phyloP scores from a whole-genome alignment of 2,888 invertebrate genomes.

The Pecten maximus region DNA sequence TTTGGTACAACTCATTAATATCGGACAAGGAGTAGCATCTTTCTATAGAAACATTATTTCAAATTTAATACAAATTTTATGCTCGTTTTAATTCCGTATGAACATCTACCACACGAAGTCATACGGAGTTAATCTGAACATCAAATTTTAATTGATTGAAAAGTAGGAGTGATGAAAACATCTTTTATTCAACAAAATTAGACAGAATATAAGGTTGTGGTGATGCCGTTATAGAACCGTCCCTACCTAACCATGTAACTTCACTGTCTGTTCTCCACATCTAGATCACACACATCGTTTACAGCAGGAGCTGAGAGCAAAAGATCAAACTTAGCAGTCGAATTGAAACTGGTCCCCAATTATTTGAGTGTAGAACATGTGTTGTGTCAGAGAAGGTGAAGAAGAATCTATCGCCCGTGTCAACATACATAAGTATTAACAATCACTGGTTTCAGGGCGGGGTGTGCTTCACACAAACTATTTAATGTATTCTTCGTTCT shows the following conservation, averaged over 20 bases:
- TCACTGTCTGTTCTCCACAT: background rate
- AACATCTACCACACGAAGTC: too few species aligned
- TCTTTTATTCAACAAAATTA: background rate
- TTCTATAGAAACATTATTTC: too few species aligned
- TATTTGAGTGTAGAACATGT: slow-evolving; percentile 1
- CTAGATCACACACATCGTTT: slow-evolving; percentile 33
- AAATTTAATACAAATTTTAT: too few species aligned
- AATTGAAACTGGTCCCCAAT: slow-evolving; percentile 28
- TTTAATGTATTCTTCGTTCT: background rate
- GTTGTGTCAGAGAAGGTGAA: slow-evolving; percentile 17
- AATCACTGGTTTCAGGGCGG: background rate
- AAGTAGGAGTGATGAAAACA: too few species aligned
- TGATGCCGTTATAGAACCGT: background rate
- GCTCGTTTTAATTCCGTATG: too few species aligned
- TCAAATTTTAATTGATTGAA: too few species aligned
- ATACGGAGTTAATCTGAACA: too few species aligned
- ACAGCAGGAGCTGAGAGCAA: background rate
- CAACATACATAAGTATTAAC: background rate
- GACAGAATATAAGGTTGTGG: background rate
- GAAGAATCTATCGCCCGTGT: background rate
- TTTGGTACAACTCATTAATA: too few species aligned
- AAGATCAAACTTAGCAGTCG: slow-evolving; percentile 6
- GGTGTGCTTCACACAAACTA: background rate
- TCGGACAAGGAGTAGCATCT: too few species aligned
- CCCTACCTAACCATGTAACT: background rate